Evolutionary conservation across 2,113 vertebrate species (phyloP), one percentile per base, ranked within the genome.

Genomic region (Elaphurus davidianus): DNA sequence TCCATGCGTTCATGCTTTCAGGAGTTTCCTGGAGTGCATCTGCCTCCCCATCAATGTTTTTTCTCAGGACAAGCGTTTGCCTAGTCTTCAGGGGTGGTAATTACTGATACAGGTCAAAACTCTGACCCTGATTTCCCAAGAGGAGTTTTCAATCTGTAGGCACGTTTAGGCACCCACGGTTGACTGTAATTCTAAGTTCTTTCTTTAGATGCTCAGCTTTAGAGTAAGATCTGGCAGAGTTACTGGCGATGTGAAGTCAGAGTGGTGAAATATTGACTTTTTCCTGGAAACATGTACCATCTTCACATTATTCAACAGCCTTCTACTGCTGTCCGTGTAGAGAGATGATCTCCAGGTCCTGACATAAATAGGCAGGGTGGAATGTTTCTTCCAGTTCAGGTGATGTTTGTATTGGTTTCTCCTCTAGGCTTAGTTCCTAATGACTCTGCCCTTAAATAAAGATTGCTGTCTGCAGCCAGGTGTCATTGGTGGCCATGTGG

Each of bases 1-100:
- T 17, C 57, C 54, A 36, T 3, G 1, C 6, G 7, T 30, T 15
- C 1, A 1, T 47, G 27, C 9, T 62, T 30, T n/a, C 5, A 45
- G 40, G 27, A 52, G 23, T 74, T 97, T 67, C 10, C 84, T 27
- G 28, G 54, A 64, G 64, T 1, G 6, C 25, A n/a, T n/a, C 76
- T 74, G 1, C 9, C 55, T 79, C 60, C 17, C 55, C 64, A 43
- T 16, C 60, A 60, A 47, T 3, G 7, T 16, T 55, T 64, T 97
- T n/a, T 47, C 67, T 82, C 14, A 23, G 17, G 21, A 59, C 67
- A 36, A 67, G 3, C 7, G 14, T 71, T 79, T 64, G 52, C 11
- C 17, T 45, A 55, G 52, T 8, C 50, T 89, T 62, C 40, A 15
- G 36, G 43, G 1, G 13, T 84, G 55, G 25, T 71, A 15, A 15